Conservation (phyloP, 2,113 vertebrate genomes). For the Heloderma charlesbogerti region DNA sequence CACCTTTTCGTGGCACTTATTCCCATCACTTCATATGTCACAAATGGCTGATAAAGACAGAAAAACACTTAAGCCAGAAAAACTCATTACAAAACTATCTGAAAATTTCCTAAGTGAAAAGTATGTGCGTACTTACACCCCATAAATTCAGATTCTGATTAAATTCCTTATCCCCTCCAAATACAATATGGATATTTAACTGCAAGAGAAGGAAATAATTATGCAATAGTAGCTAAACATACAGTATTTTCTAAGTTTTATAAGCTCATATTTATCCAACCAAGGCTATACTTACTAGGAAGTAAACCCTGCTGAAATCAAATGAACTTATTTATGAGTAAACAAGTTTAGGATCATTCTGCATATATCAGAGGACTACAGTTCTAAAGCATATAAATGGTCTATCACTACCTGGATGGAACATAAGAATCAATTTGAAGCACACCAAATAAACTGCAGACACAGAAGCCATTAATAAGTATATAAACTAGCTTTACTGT, state of each 20-base stretch:
- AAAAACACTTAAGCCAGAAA: not conserved
- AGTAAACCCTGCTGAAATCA: not conserved
- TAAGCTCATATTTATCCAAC: not conserved
- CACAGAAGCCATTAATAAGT: not conserved
- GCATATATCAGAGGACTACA: not conserved
- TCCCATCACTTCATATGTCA: not conserved
- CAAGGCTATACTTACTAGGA: not conserved
- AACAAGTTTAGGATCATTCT: not conserved
- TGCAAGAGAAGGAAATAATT: conserved; percentile 63
- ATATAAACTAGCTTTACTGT: not conserved
- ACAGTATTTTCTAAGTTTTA: not conserved
- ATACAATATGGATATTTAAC: conserved; percentile 92
- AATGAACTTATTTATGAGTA: not conserved
- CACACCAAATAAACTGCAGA: not conserved
- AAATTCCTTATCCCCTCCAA: conserved; percentile 97
- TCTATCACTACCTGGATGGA: not conserved
- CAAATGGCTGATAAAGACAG: not conserved
- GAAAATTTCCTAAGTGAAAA: not conserved
- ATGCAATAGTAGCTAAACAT: conserved; percentile 14
- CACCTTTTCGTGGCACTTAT: not conserved
- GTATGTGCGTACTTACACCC: conserved; percentile 88
- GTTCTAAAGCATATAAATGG: not conserved
- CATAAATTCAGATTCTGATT: conserved; percentile 91
- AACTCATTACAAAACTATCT: not conserved
- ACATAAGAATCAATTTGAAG: not conserved